Conservation (phyloP, 2,797 vertebrate species). For the Margarornis squamiger region DNA sequence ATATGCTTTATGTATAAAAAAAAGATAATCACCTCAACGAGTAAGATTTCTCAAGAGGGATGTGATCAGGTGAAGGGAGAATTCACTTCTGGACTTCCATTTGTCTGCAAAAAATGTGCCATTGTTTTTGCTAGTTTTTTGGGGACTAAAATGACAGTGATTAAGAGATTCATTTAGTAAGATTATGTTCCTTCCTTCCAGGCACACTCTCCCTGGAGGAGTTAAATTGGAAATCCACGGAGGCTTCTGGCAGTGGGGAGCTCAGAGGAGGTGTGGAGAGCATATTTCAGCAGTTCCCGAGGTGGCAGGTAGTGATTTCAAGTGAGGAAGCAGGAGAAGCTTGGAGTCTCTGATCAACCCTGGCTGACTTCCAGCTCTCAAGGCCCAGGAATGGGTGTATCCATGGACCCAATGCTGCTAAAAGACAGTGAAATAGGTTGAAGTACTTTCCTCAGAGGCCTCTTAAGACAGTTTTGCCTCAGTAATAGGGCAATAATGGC, state of each 20-base stretch:
- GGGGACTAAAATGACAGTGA: constrained; percentile 4
- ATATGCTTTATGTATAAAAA: background rate
- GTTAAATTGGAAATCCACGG: constrained; percentile 29
- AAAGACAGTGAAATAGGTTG: background rate
- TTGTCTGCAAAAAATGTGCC: background rate
- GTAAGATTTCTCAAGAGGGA: background rate
- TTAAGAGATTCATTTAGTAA: constrained; percentile 28
- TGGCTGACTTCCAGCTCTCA: background rate
- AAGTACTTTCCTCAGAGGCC: background rate
- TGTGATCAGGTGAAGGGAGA: background rate
- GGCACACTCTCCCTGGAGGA: background rate
- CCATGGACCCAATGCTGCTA: rapidly evolving
- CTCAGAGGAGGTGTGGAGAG: background rate
- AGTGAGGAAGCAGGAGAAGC: background rate
- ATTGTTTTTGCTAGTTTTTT: background rate
- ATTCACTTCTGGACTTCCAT: constrained; percentile 4
- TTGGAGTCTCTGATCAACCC: background rate
- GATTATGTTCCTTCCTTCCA: background rate
- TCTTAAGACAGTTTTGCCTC: background rate
- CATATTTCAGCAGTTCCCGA: background rate
- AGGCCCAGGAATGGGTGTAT: background rate
- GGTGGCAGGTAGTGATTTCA: background rate
- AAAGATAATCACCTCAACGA: background rate
- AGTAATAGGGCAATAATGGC: background rate
- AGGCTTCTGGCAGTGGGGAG: background rate